Base-by-base conservation (phyloP, 1,140 invertebrate species). In the Capitella teleta region DNA sequence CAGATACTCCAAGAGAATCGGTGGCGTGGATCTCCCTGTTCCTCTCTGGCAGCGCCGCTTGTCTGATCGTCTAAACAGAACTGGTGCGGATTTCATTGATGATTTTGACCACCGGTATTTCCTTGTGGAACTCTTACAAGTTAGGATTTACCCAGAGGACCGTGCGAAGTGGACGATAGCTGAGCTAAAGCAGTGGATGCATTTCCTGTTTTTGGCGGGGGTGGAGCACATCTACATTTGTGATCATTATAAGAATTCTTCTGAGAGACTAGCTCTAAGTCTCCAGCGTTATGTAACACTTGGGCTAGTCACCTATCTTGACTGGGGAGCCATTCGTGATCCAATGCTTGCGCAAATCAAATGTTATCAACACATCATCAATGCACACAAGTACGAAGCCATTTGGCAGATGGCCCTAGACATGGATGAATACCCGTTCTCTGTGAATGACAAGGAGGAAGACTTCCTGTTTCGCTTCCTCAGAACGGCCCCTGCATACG, bases 101-200 rank as follows among this genome's bases (percentile, higher is more conserved):
- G n/a, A n/a, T n/a, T n/a, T n/a, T n/a, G n/a, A n/a, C n/a, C n/a
- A n/a, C n/a, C n/a, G n/a, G n/a, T n/a, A n/a, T n/a, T n/a, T n/a
- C n/a, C n/a, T 50, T 16, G 38, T 38, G 16, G 38, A 25, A 28
- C 30, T 50, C 6, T 40, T 50, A 8, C 48, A 50, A 28, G 48
- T 50, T 8, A 21, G 48, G 21, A 38, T 50, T 10, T 50, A 50
- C 28, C 4, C 48, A n/a, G 30, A 50, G 16, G 48, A 50, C 26
- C 41, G 43, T 19, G 48, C 37, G 21, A 43, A 38, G 28, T 50
- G 48, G 48, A 37, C 48, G 14, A 38, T 50, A 10, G 43, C 28
- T 26, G 48, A 50, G 36, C 48, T 50, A 14, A 50, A 50, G 25
- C 48, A 50, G 26, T 50, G 48, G 48, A 38, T 50, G 6, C 48